Base-by-base conservation (phyloP, 35 echinoderm and acorn worm genomes). In the Nesometra sesokonis region DNA sequence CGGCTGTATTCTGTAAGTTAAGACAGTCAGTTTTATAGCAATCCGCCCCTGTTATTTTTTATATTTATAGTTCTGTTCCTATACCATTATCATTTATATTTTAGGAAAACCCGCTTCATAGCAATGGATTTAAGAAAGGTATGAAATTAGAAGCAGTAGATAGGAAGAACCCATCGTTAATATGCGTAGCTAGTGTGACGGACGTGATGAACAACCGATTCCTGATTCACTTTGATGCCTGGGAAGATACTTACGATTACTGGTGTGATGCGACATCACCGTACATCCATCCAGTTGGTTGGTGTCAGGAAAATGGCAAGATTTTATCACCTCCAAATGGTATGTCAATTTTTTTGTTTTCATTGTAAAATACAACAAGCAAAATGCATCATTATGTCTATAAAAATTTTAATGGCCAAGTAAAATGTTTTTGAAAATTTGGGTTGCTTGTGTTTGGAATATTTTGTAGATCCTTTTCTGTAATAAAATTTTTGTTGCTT, bases 61-160 rank as follows among this genome's bases (percentile, higher is more conserved):
- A n/a, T n/a, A 43, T 4, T 4, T 43, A 15, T 43, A 43, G 38
- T 7, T 43, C 8, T 67, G 8, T 67, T 67, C 23, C 7, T 67
- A 13, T 19, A 19, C 23, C 23, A 19, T 67, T 67, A 17, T 67
- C 52, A 19, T 67, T 67, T n/a, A n/a, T n/a, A 19, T 3, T 67
- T 9, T 19, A 67, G 52, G 52, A 67, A 67, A 67, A 67, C 23
- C 52, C 52, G 21, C 21, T 67, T 9, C 52, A 67, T 27, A 67
- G 52, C 23, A 67, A 19, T 39, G 95, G 95, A 11, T 98, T 98
- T 83, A 85, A 90, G 11, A 94, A 94, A 86, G 95, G 95, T 23
- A 98, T 98, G 95, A 98, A 94, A 80, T 78, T 98, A 34, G 95
- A 98, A 79, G 95, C 95, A 3, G 90, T 98, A 4, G 95, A 98